Evolutionary conservation across 2,113 vertebrate genomes (phyloP), one percentile per base, ranked within the genome.

Genomic region (Danionella cerebrum): DNA sequence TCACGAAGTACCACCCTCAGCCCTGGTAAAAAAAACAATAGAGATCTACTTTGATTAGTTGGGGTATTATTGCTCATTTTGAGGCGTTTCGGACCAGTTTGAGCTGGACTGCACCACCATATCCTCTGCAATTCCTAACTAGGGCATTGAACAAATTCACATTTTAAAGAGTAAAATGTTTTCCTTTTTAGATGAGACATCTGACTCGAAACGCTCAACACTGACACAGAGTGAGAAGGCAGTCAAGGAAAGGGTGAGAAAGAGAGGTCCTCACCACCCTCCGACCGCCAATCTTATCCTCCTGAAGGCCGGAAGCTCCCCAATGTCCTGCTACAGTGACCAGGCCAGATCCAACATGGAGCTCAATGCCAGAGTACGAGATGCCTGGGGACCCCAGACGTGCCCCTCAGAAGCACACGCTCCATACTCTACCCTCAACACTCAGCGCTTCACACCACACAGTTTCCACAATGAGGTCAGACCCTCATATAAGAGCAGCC

Each of bases 251-350:
- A 35, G 12, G 0, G 67, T 79, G 19, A 85, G 73, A 70, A 85
- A 64, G 60, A 81, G 75, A 47, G 72, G 59, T 0, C 67, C 67
- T 1, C 58, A 80, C 13, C 69, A 41, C 1, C 67, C 77, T 0
- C 42, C 78, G 62, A 81, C 81, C 0, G 68, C 76, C 0, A 75
- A 89, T 42, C 79, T 51, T 68, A 60, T 91, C 27, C 81, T 89
- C 1, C 70, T 92, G n/a, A 86, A 76, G 0, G 18, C 90, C n/a
- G 73, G 71, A 1, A 53, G 57, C 1, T 55, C 89, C 41, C 87
- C 90, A 59, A 79, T 69, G 3, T 16, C 59, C 12, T 68, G 51
- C 33, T 41, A 33, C 48, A 24, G 5, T 0, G 82, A 81, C 12
- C 19, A 42, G 0, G 65, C 31, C 42, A 68, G 80, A 41, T 64